Percentiles rank a stretch among this genome's conserved stretches.
phyloP scores from a whole-genome alignment of 2,888 invertebrate genomes.

The Yponomeuta evonymella region DNA sequence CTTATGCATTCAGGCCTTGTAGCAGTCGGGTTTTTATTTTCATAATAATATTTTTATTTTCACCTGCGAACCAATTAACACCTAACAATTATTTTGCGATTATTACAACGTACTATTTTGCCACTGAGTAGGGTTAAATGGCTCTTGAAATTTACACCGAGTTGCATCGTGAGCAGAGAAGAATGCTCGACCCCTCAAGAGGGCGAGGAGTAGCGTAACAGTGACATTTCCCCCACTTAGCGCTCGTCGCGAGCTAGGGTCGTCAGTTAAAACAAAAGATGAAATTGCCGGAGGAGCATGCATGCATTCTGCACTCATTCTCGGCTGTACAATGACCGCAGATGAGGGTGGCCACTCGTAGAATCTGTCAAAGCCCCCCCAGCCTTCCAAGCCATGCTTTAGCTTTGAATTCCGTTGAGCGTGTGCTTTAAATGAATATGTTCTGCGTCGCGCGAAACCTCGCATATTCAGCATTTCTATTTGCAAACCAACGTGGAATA shows the following conservation, averaged over 20 bases:
- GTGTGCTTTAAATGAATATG: background rate
- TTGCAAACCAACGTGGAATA: background rate
- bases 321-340: slow-evolving; percentile 58
- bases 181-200: slow-evolving; percentile 55
- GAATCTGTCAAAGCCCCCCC: slow-evolving; percentile 7
- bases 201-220: slow-evolving; percentile 49
- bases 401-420: slow-evolving; percentile 7
- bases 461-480: background rate
- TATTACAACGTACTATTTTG: too few species aligned
- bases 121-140: slow-evolving; percentile 41
- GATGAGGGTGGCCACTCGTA: slow-evolving; percentile 29
- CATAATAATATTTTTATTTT: too few species aligned
- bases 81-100: too few species aligned
- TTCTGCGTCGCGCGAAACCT: background rate
- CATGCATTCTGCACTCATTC: slow-evolving; percentile 37
- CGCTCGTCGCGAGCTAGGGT: slow-evolving; percentile 48
- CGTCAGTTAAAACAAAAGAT: slow-evolving; percentile 67
- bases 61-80: too few species aligned
- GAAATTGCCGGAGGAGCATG: slow-evolving; percentile 55
- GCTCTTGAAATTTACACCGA: slow-evolving; percentile 57
- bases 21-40: too few species aligned
- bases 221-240: slow-evolving; percentile 61
- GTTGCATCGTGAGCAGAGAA: slow-evolving; percentile 46
- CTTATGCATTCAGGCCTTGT: too few species aligned
- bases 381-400: background rate